Base-by-base conservation (phyloP, 1,140 invertebrate genomes). In the Stegodyphus dumicola region DNA sequence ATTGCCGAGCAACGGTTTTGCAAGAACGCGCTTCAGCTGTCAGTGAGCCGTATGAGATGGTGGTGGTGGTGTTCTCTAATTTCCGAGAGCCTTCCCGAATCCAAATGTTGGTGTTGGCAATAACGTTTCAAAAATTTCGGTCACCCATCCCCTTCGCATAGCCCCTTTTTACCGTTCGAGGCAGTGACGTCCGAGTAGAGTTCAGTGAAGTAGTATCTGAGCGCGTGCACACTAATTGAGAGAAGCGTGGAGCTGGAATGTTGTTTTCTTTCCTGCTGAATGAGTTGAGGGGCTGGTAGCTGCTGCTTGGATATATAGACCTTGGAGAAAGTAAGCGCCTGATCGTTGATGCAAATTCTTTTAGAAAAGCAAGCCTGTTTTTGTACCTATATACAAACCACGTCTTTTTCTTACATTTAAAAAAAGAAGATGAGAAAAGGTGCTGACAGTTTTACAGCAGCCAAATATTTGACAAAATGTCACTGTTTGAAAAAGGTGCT, bases 191-290 rank as follows among this genome's bases (percentile, higher is more conserved):
- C 65, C 11, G 17, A 33, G 66, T 49, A 54, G 53, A 79, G 76
- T 77, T 56, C 33, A 70, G 51, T 17, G 56, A 60, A 15, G 56
- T 15, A 77, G 33, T 33, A 33, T 33, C 33, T 33, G 33, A 54
- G 77, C 77, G 77, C 65, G 66, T 79, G 77, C 77, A 79, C 77
- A 66, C 77, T 79, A 79, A 79, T 79, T 79, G 77, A 79, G 77
- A 33, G 65, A 49, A 53, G 60, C n/a, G 76, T 51, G 9, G 48
- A 6, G n/a, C 17, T 54, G 77, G 77, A 79, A 79, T 79, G 77
- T 70, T 77, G 76, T 66, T 70, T 69, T 69, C 66, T 77, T 77
- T 33, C 17, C n/a, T 6, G 2, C 65, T 7, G 65, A 33, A 3
- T 3, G 3, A 33, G 33, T 33, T 33, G 33, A 33, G 33, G 33